A percentile compares a stretch with the other conserved stretches of the same genome.
Conservation (phyloP, 2,113 vertebrate species). For the Chlorodrepanis virens region DNA sequence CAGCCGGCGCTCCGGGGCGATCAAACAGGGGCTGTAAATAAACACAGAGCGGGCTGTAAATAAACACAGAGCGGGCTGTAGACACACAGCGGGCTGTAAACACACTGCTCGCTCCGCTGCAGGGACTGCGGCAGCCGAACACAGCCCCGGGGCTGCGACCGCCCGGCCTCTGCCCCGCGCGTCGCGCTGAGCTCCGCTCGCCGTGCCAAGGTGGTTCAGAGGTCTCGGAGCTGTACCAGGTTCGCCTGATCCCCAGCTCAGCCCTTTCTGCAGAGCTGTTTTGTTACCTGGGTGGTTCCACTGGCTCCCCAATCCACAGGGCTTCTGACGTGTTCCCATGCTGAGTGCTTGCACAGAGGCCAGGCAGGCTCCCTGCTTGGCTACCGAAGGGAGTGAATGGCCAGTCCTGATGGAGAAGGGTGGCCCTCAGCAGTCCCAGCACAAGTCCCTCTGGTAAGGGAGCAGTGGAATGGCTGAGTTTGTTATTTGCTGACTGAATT, state of each 20-base stretch:
- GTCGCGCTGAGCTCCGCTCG: no score
- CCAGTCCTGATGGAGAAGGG: neutral
- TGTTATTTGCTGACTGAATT: neutral
- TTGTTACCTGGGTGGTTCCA: neutral
- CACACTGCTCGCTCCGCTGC: no score
- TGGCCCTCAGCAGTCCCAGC: accelerated
- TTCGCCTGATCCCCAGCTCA: neutral
- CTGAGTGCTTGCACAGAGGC: neutral
- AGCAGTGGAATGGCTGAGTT: neutral
- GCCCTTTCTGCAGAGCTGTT: neutral
- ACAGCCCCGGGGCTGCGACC: neutral
- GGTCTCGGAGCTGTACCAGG: neutral
- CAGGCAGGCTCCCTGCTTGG: neutral
- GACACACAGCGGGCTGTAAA: no score
- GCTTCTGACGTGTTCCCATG: neutral
- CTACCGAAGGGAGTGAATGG: neutral
- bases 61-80: no score
- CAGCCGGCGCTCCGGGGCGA: neutral
- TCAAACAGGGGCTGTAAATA: neutral
- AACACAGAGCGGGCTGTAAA: neutral
- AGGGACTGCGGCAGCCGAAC: neutral
- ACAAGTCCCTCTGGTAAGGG: accelerated
- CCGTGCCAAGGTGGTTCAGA: neutral
- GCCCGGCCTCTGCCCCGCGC: neutral
- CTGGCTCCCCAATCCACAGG: neutral